These are phyloP conservation scores for Neoscelio sp. DNA, from an alignment of 2,888 invertebrate species.

Conservation along the genomic window DNA sequence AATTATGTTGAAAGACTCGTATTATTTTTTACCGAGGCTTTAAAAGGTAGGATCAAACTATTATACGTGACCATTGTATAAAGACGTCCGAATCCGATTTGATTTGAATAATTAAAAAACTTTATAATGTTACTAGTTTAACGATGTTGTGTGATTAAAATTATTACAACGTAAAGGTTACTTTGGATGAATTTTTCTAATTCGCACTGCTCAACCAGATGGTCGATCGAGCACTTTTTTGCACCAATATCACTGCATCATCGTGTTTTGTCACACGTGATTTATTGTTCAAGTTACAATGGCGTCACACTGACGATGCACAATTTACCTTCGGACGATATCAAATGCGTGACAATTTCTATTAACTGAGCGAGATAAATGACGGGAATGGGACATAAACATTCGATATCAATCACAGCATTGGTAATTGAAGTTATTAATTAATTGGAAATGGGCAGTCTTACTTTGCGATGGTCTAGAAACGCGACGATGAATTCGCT, in stretches of 20 bases:
- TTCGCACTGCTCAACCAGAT: conserved; percentile 50
- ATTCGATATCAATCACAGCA: conserved; percentile 44
- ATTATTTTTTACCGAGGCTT: too few relatives aligned
- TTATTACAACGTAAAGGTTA: conserved; percentile 9
- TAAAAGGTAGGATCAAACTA: too few relatives aligned
- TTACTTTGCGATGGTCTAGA: neutral
- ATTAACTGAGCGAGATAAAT: conserved; percentile 53
- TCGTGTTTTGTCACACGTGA: conserved; percentile 65
- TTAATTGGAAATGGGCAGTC: conserved; percentile 38
- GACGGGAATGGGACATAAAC: conserved; percentile 51
- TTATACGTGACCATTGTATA: too few relatives aligned
- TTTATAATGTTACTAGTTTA: too few relatives aligned
- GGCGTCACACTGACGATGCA: conserved; percentile 63
- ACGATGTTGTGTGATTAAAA: too few relatives aligned
- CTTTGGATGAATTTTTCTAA: conserved; percentile 38
- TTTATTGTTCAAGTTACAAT: conserved; percentile 58
- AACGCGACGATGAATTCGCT: neutral
- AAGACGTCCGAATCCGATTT: too few relatives aligned
- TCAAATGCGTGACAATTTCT: conserved; percentile 64
- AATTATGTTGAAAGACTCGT: too few relatives aligned
- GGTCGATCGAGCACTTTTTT: conserved; percentile 54
- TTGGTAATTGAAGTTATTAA: conserved; percentile 56
- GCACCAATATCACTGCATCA: conserved; percentile 54
- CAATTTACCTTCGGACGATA: conserved; percentile 52
- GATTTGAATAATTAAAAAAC: too few relatives aligned